Evolutionary conservation across 2,113 vertebrate species (phyloP), one percentile per base, ranked within the genome.

Genomic region (Trochalopteron elliotii): DNA sequence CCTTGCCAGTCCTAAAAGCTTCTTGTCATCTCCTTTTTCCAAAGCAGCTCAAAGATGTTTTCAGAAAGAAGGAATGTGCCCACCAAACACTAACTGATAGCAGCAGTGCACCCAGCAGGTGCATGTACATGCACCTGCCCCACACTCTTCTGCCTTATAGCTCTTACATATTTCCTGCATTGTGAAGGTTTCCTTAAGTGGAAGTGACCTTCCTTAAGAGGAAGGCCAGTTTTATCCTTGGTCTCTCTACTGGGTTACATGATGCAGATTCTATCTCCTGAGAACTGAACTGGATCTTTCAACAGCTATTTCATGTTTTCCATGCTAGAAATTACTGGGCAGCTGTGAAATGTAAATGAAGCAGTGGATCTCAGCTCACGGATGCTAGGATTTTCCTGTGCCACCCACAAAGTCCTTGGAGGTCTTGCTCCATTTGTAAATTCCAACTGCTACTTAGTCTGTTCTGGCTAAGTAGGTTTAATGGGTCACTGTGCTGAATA

Each of bases 81-180:
- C 6, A 5, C 64, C 42, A 63, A 60, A 67, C 39, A 14, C 3
- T 37, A 44, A 49, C 23, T 2, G 1, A 9, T 1, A 53, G 79
- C 57, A 69, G 50, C 35, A 19, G 33, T 25, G 53, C 14, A 35
- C 37, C 21, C 37, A 30, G 31, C 39, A 47, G 24, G 13, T 76
- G 16, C 12, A 0, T 4, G 15, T 55, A 2, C 39, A 80, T 49
- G 19, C 28, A 28, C n/a, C 63, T 94, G n/a, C 50, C n/a, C 63
- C 37, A 16, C 0, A 0, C 6, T 67, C 31, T 42, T 63, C 40
- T 79, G 59, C 44, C 30, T 81, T 16, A 3, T 0, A 1, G 16
- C n/a, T 70, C 37, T 52, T 68, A 40, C 72, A 3, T 23, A 12
- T 63, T 68, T 80, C 35, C 39, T 64, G 30, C 2, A 0, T 12